Evolutionary conservation across 2,888 invertebrate species (phyloP), one percentile per base, ranked within the genome.

Genomic region (Cephus nigrinus): DNA sequence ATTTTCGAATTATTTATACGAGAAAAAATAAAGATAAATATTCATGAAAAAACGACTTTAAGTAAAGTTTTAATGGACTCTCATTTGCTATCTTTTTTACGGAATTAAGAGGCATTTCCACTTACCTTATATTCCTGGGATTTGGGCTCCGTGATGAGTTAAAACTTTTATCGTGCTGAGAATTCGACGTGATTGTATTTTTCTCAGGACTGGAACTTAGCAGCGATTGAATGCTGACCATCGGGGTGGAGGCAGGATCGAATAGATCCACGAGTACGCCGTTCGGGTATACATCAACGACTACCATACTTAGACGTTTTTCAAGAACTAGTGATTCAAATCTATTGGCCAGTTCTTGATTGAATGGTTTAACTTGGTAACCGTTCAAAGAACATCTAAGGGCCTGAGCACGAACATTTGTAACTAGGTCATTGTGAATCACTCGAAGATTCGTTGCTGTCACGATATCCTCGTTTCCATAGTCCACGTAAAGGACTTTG

Each of bases 391-490:
- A 95, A 90, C 97, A 97, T 87, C 94, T 95, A 84, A 97, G 93
- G 0, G 96, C 96, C 91, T 96, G 96, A 3, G 95, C 94, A 31
- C 95, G 94, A 78, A 96, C 92, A 82, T 90, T 91, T 3, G 92
- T 93, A 5, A 96, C 92, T 81, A 95, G 92, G 77, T 95, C 94
- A 5, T 94, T 93, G 5, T 94, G 93, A 34, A 97, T 95, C 33
- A 93, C 92, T 80, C 95, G 94, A 36, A 97, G 90, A 68, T 94
- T 92, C 15, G 93, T 92, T 1, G 93, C 89, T 11, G 93, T 91
- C 1, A 97, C 94, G n/a, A 93, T 93, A 89, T 98, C 98, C 87
- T 97, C 96, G 92, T 99, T 99, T 11, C 99, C 99, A 92, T 97
- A 99, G 92, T 99, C 99, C 30, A 99, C 95, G 92, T 98, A 99